Conservation (phyloP, 2,113 vertebrate genomes). For the Nycticebus coucang region DNA sequence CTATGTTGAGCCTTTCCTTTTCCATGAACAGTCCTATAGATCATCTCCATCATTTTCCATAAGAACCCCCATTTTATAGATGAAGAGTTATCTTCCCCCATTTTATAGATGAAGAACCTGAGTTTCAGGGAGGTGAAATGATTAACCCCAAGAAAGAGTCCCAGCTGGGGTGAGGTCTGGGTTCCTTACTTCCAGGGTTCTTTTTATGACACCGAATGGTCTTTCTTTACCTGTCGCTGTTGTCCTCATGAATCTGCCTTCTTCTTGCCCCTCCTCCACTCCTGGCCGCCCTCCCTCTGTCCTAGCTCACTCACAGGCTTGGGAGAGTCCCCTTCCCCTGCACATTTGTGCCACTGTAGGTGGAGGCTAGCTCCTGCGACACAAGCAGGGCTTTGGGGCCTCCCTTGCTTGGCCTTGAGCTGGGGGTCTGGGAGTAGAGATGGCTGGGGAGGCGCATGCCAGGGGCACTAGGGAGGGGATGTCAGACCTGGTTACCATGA, state of each 20-base stretch:
- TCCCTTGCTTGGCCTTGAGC: not conserved
- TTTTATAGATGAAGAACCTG: not conserved
- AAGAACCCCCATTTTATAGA: not conserved
- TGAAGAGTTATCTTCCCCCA: not conserved
- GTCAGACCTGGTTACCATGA: slow-evolving; percentile 82
- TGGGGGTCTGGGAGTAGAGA: not conserved
- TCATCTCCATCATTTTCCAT: not conserved
- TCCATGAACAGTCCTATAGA: not conserved
- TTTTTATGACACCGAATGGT: not conserved
- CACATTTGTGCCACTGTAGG: not conserved
- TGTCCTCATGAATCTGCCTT: not conserved
- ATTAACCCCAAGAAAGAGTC: not conserved
- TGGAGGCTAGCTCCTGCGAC: not conserved
- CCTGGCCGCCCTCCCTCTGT: not conserved
- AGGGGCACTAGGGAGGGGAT: slow-evolving; percentile 67
- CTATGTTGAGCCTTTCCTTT: not conserved
- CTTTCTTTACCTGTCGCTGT: not conserved
- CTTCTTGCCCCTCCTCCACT: not conserved
- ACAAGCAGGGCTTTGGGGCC: not conserved
- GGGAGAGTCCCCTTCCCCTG: not conserved
- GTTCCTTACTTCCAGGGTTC: not conserved
- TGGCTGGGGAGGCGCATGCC: not conserved
- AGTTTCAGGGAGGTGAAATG: not conserved
- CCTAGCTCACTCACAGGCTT: not conserved
- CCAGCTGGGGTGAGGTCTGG: not conserved